Conservation (phyloP, 2,888 invertebrate genomes). For the Calliphora vomitoria region DNA sequence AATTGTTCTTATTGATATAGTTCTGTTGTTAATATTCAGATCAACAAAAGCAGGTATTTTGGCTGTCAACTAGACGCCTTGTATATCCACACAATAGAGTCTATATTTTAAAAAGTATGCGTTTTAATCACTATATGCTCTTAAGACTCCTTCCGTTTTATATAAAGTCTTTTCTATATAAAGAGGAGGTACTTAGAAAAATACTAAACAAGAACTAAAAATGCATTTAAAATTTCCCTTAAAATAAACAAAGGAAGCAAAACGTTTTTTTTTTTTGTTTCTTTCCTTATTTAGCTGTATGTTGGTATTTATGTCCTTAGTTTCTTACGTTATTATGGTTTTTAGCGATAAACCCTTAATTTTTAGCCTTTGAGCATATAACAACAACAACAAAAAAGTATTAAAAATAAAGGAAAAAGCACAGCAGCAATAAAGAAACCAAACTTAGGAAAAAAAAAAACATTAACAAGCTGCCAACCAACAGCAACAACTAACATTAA, state of each 20-base stretch:
- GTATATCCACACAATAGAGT: too few species aligned
- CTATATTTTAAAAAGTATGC: too few species aligned
- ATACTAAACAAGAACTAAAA: background rate
- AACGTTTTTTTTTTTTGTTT: background rate
- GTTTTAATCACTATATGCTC: too few species aligned
- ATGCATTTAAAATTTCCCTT: background rate
- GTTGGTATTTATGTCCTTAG: constrained; percentile 9
- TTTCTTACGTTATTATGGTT: constrained; percentile 7
- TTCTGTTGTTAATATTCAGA: too few species aligned
- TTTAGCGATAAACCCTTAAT: constrained; percentile 56
- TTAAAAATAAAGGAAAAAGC: constrained; percentile 2
- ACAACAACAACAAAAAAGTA: constrained; percentile 23
- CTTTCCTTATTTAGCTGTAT: background rate
- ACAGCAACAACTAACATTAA: constrained; percentile 28
- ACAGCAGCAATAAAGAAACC: constrained; percentile 40
- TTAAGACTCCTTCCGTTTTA: too few species aligned
- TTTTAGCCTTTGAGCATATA: constrained; percentile 40
- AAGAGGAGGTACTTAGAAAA: too few species aligned
- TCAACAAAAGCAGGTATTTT: too few species aligned
- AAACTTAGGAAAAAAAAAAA: background rate
- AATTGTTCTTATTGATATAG: too few species aligned
- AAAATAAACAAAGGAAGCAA: background rate
- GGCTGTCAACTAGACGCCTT: too few species aligned
- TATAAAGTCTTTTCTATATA: too few species aligned
- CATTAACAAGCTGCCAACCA: constrained; percentile 41